Evolutionary conservation across 35 echinoderm and acorn worm species (phyloP), one percentile per base, ranked within the genome.

Genomic region (Patiria miniata): DNA sequence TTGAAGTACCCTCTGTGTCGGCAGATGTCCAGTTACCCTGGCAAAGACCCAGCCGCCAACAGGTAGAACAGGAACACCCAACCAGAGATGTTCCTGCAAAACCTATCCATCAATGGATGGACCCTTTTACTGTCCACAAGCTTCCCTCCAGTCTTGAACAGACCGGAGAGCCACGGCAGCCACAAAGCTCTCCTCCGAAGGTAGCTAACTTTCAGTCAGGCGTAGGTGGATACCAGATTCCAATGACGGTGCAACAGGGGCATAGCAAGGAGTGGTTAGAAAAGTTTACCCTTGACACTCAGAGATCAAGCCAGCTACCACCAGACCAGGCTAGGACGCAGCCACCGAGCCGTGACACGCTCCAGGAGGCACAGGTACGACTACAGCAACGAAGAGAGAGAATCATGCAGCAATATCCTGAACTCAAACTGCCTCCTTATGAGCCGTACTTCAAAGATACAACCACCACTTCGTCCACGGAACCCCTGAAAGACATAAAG

Each of bases 381-480:
- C 79, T 92, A 38, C 84, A 92, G 78, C 47, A 83, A 54, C 84
- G 79, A 19, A 73, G 89, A 29, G 52, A 86, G 23, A 79, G 61
- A 32, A 38, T 92, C 10, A 82, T 87, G 78, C 28, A 83, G 18
- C 50, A 87, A 51, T 92, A 92, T 47, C 90, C 90, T 18, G 78
- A 87, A 65, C 34, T 92, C 26, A 81, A 69, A 40, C 78, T 92
- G 1, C 90, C 90, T 2, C 51, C 37, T 2, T 90, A 87, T 82
- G 85, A 77, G 17, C 90, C 90, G 0, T 86, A 91, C 54, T 17
- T 61, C 3, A 36, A 42, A 0, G 19, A 51, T 9, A 34, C 19
- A 8, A 3, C 61, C 7, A 26, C 28, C 23, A 2, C 61, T 22
- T 17, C 18, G 2, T 34, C 28, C 10, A 22, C 61, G 28, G 61